These are phyloP conservation scores for Folsomia manolachei DNA, from an alignment of 2,888 invertebrate species.

Conservation along the genomic window DNA sequence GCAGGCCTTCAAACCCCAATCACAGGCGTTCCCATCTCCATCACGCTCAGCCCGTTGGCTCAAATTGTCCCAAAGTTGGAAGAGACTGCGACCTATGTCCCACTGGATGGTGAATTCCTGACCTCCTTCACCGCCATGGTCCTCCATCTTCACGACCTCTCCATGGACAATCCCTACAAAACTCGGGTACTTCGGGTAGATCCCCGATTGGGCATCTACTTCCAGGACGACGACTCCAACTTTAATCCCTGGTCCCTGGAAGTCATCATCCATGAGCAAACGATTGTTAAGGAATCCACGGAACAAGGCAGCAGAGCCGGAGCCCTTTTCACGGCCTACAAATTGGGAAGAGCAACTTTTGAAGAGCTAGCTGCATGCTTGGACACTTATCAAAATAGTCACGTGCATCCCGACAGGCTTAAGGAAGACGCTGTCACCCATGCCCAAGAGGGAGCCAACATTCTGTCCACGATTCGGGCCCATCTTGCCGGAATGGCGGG, in stretches of 20 bases:
- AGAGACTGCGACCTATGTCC: not conserved
- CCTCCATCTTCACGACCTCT: not conserved
- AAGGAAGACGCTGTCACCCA: not conserved
- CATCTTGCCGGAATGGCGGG: not conserved
- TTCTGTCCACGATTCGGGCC: not conserved
- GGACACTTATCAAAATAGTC: not conserved
- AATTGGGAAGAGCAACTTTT: not conserved
- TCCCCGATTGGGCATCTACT: not conserved
- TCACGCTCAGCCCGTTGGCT: not conserved
- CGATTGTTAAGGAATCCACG: not conserved
- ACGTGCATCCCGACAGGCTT: not conserved
- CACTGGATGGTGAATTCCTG: not conserved
- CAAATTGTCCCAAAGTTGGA: not conserved
- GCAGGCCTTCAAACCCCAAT: not conserved
- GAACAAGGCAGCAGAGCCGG: not conserved
- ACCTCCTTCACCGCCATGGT: not conserved
- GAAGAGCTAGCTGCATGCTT: not conserved
- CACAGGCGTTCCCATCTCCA: not conserved
- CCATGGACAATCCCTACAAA: not conserved
- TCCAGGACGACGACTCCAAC: not conserved
- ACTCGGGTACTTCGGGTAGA: not conserved
- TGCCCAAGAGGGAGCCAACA: not conserved
- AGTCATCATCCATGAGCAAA: not conserved
- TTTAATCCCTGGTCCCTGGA: not conserved
- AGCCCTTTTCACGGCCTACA: not conserved